Base-by-base conservation (phyloP, 2,888 invertebrate species). In the Rotaria macrura region DNA sequence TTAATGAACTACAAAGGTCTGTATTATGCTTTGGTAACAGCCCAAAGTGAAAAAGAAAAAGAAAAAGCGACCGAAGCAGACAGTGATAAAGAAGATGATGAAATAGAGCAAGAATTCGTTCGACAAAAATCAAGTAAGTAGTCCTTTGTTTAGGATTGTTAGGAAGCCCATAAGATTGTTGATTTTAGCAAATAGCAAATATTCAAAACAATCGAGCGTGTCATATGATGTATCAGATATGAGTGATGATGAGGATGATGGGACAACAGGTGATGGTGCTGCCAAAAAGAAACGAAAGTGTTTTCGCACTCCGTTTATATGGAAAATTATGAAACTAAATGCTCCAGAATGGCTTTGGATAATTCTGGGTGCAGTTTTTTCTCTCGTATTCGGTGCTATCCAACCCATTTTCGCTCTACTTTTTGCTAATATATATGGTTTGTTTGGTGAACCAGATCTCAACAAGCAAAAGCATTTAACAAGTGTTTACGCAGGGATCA, bases 1-100 rank as follows among this genome's bases (percentile, higher is more conserved):
- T 38, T 84, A 17, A 49, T 84, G 54, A 17, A 29, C 2, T 7
- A 34, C 1, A 52, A 52, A n/a, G 84, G 84, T 29, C 34, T 84
- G 4, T 84, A 84, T 25, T 52, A 52, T 84, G 52, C 52, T 14
- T n/a, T 84, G 20, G 84, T 52, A 5, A 84, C 34, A 5, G 34
- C 52, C 3, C 84, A 87, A 5, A 47, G 86, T 83, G n/a, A 83
- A 29, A 85, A 85, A 14, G 87, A 87, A n/a, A 86, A 85, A 34
- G 87, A 87, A 12, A 6, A 47, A 47, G n/a, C n/a, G n/a, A 23
- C 7, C 20, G 84, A 83, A 20, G 6, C 20, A 7, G 25, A 38
- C 6, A 84, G 83, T 25, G 86, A 87, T 40, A 12, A 40, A 79
- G 40, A 40, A 43, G 79, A 79, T 25, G 79, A 79, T n/a, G 79